Base-by-base conservation (phyloP, 1,140 invertebrate genomes). In the Lepidurus couesii region DNA sequence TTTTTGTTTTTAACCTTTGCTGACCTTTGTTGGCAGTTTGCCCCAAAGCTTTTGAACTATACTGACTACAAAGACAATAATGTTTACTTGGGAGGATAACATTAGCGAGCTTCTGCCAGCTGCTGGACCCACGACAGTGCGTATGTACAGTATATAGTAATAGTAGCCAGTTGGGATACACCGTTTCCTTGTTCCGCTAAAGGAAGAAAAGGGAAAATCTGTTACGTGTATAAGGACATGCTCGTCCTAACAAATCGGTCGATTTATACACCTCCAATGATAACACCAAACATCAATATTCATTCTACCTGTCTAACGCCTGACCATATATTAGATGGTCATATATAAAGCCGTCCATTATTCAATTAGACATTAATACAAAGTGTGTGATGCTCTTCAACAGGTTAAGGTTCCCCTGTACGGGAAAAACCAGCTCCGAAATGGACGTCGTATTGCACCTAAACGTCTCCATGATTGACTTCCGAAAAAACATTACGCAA, bases 381-480 rank as follows among this genome's bases (percentile, higher is more conserved):
- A 76, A 10, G n/a, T 45, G n/a, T 81, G 53, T 83, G 85, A 83
- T 82, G 16, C 21, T 13, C 53, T n/a, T 65, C 53, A 88, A 84
- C 84, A 91, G 91, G 81, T 89, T 95, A 47, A 89, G 89, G 8
- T 85, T 94, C 44, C 90, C 91, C 1, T 95, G 94, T 83, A 93
- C 93, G 0, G 93, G 93, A 8, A 85, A 89, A 79, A 85, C 88
- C 81, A 92, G 89, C 82, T 91, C 91, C 7, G 92, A 94, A 84
- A 92, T 94, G 75, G 88, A 91, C 77, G 88, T 94, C 44, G 88
- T 88, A 73, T 87, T 95, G 80, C 90, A 92, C 83, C 86, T 95
- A 45, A 93, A 92, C 83, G 90, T 95, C 81, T 92, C 90, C 4
- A 86, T 89, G 0, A 44, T 44, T 10, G 77, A 79, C 34, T 87